Evolutionary conservation across 2,888 invertebrate genomes (phyloP), one percentile per base, ranked within the genome.

Genomic region (Lampropteryx suffumata): DNA sequence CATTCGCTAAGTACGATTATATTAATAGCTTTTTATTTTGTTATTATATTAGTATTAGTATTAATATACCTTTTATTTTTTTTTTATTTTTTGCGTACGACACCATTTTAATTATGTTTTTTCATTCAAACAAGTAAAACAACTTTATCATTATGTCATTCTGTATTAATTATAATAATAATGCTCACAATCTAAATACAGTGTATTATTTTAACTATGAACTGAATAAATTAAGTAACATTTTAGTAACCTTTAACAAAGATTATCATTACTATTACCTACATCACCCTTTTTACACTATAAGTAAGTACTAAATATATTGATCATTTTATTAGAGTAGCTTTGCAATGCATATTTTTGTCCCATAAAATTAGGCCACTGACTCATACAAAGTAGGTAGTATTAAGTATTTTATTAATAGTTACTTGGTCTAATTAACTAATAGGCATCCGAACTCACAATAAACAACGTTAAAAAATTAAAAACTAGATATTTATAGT

Each of bases 111-210:
- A n/a, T n/a, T n/a, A n/a, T n/a, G n/a, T n/a, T n/a, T n/a, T n/a
- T n/a, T n/a, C n/a, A n/a, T n/a, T n/a, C n/a, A n/a, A n/a, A n/a
- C n/a, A n/a, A n/a, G n/a, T n/a, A n/a, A n/a, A n/a, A n/a, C n/a
- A n/a, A n/a, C n/a, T n/a, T n/a, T n/a, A n/a, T 13, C 12, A 48
- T n/a, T 32, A 43, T 56, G 55, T 59, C 85, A 79, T 76, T 84
- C 71, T 79, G 76, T 81, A 74, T 77, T 82, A 50, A 35, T 34
- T 1, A 46, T 71, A 79, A 51, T 71, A 78, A 79, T 78, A 79
- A 84, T 86, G 77, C 82, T 81, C 85, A 85, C 84, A 85, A 83
- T 85, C 87, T 87, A 88, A 82, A 73, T 85, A 85, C 79, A 85
- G 76, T 85, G 83, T 81, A 76, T 76, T 75, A 64, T 43, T 67